Conservation (phyloP, 2,797 vertebrate genomes). For the Alexandromys oeconomus region DNA sequence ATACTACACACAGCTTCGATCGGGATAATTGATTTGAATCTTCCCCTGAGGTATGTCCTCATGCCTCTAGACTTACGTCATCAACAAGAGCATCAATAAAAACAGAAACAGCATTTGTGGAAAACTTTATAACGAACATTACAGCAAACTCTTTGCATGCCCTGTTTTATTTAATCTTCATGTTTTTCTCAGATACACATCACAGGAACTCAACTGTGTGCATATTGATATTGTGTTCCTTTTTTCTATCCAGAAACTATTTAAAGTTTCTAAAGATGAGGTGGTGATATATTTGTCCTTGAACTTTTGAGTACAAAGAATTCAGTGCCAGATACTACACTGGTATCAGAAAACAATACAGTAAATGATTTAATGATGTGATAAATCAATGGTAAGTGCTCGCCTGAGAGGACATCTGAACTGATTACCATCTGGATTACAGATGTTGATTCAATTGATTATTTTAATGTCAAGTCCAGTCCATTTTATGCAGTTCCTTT, state of each 20-base stretch:
- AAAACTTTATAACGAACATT: background rate
- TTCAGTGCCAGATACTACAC: background rate
- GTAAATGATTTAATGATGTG: conserved; percentile 26
- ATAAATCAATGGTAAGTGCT: conserved; percentile 2
- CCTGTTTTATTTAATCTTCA: background rate
- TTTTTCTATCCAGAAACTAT: background rate
- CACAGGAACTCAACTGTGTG: background rate
- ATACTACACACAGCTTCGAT: background rate
- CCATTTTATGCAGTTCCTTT: background rate
- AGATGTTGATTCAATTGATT: conserved; percentile 39
- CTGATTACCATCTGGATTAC: conserved; percentile 26
- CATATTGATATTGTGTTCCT: background rate
- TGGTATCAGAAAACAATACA: conserved; percentile 37
- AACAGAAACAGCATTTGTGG: background rate
- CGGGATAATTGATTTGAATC: background rate
- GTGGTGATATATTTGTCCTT: conserved; percentile 13
- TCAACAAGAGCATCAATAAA: background rate
- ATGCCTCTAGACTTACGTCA: background rate
- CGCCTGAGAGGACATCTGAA: background rate
- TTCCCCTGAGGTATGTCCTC: background rate
- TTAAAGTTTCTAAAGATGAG: conserved; percentile 42
- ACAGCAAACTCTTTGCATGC: background rate
- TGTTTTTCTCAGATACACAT: background rate
- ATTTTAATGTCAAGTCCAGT: background rate
- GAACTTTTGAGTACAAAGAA: background rate